Conservation (phyloP, 1,140 invertebrate genomes). For the Sycophila sp. region DNA sequence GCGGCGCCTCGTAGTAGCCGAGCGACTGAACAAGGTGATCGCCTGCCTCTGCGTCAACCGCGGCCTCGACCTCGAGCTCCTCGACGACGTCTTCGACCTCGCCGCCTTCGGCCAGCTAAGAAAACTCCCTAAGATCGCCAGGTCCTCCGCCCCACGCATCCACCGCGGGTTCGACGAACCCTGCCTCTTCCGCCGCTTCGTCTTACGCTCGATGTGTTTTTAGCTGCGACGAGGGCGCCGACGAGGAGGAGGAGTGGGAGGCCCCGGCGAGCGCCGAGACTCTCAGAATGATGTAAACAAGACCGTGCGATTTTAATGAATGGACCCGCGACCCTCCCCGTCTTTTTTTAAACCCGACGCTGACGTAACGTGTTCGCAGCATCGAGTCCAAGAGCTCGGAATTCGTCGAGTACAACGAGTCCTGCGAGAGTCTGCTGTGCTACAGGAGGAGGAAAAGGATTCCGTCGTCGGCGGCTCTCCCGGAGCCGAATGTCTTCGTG, state of each 20-base stretch:
- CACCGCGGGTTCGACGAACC: too few species aligned
- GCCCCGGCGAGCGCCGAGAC: neutral
- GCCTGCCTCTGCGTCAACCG: conserved; percentile 74
- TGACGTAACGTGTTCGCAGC: too few species aligned
- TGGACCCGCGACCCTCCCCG: too few species aligned
- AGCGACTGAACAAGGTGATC: conserved; percentile 66
- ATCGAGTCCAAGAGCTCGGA: too few species aligned
- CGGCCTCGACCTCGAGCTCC: conserved; percentile 70
- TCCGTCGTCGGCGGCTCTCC: too few species aligned
- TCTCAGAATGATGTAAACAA: neutral
- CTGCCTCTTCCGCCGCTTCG: too few species aligned
- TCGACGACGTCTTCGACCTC: conserved; percentile 77
- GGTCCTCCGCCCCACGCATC: too few species aligned
- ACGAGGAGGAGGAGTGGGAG: neutral
- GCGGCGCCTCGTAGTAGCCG: conserved; percentile 60
- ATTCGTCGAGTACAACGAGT: too few species aligned
- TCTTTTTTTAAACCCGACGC: too few species aligned
- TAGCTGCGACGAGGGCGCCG: neutral
- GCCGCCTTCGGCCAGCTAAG: conserved; percentile 72
- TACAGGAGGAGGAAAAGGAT: too few species aligned
- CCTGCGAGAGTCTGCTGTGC: too few species aligned
- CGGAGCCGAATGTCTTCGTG: conserved; percentile 41
- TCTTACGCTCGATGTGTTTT: neutral
- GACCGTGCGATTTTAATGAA: too few species aligned
- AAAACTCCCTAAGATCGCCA: neutral